These are phyloP conservation scores for Tympanoctomys barrerae DNA, from an alignment of 2,797 vertebrate genomes.

Conservation along the genomic window DNA sequence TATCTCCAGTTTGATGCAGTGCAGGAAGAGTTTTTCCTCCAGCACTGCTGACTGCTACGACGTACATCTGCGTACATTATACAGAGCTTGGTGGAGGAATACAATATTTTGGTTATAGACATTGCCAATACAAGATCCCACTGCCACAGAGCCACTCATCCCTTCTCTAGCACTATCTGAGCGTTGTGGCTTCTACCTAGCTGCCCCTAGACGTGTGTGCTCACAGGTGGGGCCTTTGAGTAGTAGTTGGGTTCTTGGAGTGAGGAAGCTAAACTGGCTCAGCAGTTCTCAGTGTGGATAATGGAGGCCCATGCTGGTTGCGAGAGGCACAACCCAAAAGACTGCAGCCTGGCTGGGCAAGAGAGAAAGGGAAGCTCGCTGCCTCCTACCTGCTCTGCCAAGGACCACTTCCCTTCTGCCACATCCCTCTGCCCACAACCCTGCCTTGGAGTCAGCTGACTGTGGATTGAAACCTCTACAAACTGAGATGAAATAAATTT, in stretches of 20 bases:
- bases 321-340: not conserved
- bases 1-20: not conserved
- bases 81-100: not conserved
- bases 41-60: not conserved
- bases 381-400: not conserved
- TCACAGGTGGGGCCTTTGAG: not conserved
- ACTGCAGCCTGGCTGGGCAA: not conserved
- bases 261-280: not conserved
- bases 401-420: not conserved
- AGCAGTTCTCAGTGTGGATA: not conserved
- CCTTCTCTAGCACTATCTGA: not conserved
- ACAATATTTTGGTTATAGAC: not conserved
- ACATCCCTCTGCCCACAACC: not conserved
- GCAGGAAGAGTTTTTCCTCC: not conserved
- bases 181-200: not conserved
- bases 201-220: not conserved
- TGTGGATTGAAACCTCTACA: not conserved
- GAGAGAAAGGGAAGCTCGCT: not conserved
- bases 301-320: not conserved
- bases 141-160: not conserved
- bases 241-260: not conserved
- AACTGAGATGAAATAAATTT: not conserved
- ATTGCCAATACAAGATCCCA: not conserved
- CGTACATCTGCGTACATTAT: not conserved
- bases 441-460: not conserved